These are phyloP conservation scores for Dioctria linearis DNA, from an alignment of 2,888 invertebrate genomes.

Conservation along the genomic window DNA sequence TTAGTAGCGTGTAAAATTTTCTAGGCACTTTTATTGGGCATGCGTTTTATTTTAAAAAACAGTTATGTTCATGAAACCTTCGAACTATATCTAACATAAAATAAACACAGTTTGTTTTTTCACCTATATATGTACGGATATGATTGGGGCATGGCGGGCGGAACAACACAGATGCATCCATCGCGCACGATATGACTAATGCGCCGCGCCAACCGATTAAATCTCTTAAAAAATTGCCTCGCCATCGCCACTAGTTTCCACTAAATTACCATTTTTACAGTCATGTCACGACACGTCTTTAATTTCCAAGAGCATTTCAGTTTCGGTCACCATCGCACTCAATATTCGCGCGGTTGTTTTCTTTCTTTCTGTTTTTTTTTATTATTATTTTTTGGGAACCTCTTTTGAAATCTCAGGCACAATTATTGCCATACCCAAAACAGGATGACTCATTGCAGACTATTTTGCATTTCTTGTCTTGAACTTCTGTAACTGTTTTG, in stretches of 20 bases:
- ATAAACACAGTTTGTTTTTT: too few species aligned
- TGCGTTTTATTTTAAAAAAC: too few species aligned
- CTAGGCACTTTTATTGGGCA: too few species aligned
- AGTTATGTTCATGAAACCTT: too few species aligned
- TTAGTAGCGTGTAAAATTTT: too few species aligned
- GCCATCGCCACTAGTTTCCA: slow-evolving; percentile 35
- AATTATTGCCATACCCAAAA: slow-evolving; percentile 30
- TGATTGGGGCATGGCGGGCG: too few species aligned
- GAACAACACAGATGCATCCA: slow-evolving; percentile 4
- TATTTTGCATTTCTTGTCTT: slow-evolving; percentile 16
- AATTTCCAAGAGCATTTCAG: slow-evolving; percentile 25
- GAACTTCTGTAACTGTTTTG: too few species aligned
- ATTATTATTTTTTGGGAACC: too few species aligned
- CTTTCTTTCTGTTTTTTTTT: slow-evolving; percentile 4
- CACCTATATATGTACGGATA: too few species aligned
- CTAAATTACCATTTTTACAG: slow-evolving; percentile 33
- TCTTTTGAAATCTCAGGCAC: not conserved
- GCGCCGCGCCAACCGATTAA: not conserved
- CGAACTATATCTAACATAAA: too few species aligned
- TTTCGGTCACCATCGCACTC: not conserved
- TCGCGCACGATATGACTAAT: slow-evolving; percentile 29
- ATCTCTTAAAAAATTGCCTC: slow-evolving; percentile 26
- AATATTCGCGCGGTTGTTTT: not conserved
- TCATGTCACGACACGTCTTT: slow-evolving; percentile 48
- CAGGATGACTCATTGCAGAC: slow-evolving; percentile 10